phyloP scores from a whole-genome alignment of 2,797 vertebrate genomes.

The Scolopax bukidnonensis region DNA sequence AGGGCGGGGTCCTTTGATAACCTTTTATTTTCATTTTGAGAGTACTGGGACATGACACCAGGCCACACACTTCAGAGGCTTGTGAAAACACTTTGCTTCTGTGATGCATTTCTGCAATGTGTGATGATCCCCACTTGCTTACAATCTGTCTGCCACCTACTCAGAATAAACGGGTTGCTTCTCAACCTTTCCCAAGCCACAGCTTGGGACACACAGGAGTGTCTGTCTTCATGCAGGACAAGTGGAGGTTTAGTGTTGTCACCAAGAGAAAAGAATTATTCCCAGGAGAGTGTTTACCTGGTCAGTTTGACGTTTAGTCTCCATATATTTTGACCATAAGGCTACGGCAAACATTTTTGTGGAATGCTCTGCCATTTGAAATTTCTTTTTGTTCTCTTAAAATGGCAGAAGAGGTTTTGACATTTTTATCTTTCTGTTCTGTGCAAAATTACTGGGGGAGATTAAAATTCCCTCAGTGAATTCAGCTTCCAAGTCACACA shows the following conservation, averaged over 20 bases:
- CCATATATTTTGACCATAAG: neutral
- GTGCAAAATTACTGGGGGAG: neutral
- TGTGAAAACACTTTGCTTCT: neutral
- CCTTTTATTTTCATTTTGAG: neutral
- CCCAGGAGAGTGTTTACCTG: neutral
- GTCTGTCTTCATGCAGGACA: neutral
- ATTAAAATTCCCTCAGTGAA: neutral
- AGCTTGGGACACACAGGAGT: neutral
- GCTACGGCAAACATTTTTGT: neutral
- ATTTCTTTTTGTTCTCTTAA: neutral
- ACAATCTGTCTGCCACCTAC: neutral
- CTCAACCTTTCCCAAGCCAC: neutral
- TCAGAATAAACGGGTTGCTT: neutral
- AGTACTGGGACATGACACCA: rapidly evolving
- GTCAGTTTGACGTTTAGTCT: neutral
- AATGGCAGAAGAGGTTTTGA: neutral
- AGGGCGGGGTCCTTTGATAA: neutral
- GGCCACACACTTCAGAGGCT: neutral
- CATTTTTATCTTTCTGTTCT: neutral
- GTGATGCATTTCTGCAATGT: neutral
- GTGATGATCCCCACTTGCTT: neutral
- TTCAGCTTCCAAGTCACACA: neutral
- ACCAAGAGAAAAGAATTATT: neutral
- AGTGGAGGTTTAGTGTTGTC: neutral
- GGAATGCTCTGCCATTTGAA: neutral